These are phyloP conservation scores for Malurus splendens DNA, from an alignment of 2,797 vertebrate genomes.

Conservation along the genomic window DNA sequence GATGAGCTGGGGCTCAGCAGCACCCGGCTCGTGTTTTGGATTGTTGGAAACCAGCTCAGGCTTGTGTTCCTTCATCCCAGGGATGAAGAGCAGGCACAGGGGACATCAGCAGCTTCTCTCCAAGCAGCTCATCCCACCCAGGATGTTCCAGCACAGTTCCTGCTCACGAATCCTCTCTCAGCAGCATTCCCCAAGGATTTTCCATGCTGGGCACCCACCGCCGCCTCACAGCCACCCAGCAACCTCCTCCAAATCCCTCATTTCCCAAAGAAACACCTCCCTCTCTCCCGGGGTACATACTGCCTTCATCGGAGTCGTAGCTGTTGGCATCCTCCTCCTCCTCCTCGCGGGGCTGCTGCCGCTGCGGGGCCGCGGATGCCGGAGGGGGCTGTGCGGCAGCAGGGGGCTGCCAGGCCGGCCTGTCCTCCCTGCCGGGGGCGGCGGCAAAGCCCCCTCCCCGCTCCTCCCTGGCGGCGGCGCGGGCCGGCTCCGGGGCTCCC, in stretches of 20 bases:
- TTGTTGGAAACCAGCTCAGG: fast-evolving
- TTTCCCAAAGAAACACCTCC: neutral
- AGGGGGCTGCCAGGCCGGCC: constrained; percentile 54
- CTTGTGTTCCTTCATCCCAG: neutral
- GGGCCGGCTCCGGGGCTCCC: neutral
- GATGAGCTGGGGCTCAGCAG: neutral
- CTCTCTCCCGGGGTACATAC: constrained; percentile 52
- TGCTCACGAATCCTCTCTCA: fast-evolving
- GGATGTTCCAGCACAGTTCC: neutral
- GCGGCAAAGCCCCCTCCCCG: constrained; percentile 47
- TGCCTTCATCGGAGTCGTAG: constrained; percentile 91
- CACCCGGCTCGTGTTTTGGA: fast-evolving
- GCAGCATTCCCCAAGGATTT: fast-evolving
- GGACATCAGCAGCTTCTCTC: neutral
- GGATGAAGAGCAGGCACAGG: neutral
- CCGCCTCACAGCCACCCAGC: fast-evolving
- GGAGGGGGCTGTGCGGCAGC: constrained; percentile 21
- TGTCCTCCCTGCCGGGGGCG: constrained; percentile 74
- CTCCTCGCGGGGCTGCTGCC: constrained; percentile 53
- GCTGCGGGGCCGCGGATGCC: neutral
- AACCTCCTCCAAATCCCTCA: fast-evolving
- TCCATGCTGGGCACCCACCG: neutral
- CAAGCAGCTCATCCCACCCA: neutral
- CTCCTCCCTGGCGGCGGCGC: constrained; percentile 44
- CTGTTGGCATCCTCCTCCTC: constrained; percentile 87